These are phyloP conservation scores for Plectus sambesii DNA, from an alignment of 1,140 invertebrate species.

Conservation along the genomic window DNA sequence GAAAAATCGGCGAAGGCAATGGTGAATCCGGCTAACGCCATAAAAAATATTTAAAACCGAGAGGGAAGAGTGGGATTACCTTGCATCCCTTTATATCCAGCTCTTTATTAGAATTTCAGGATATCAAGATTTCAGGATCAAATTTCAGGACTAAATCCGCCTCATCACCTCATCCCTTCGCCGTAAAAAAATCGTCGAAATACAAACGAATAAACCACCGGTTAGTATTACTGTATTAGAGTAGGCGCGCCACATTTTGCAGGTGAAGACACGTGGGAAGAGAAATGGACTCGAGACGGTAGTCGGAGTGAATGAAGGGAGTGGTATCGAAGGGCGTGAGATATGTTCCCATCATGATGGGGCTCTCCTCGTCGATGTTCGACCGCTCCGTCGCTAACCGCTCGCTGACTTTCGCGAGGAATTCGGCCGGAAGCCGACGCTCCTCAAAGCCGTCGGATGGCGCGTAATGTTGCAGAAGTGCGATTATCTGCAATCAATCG, in stretches of 20 bases:
- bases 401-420: slow-evolving; percentile 28
- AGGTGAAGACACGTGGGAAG: slow-evolving; percentile 26
- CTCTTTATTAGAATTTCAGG: too few relatives aligned
- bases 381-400: slow-evolving; percentile 20
- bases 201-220: too few relatives aligned
- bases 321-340: slow-evolving; percentile 30
- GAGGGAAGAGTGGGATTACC: too few relatives aligned
- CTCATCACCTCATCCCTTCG: too few relatives aligned
- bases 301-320: slow-evolving; percentile 36
- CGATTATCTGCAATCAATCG: too few relatives aligned
- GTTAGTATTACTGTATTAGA: neutral
- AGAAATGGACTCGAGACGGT: slow-evolving; percentile 24
- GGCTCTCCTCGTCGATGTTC: slow-evolving; percentile 27
- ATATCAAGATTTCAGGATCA: too few relatives aligned
- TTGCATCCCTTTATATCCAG: too few relatives aligned
- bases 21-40: too few relatives aligned
- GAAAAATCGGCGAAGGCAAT: too few relatives aligned
- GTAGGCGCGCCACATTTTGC: slow-evolving; percentile 15
- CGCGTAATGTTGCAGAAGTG: slow-evolving; percentile 37
- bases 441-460: slow-evolving; percentile 37
- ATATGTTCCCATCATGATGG: slow-evolving; percentile 35
- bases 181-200: too few relatives aligned
- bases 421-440: slow-evolving; percentile 24
- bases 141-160: too few relatives aligned
- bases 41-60: too few relatives aligned